These are phyloP conservation scores for Mythimna lalbum DNA, from an alignment of 2,888 invertebrate species.

Conservation along the genomic window DNA sequence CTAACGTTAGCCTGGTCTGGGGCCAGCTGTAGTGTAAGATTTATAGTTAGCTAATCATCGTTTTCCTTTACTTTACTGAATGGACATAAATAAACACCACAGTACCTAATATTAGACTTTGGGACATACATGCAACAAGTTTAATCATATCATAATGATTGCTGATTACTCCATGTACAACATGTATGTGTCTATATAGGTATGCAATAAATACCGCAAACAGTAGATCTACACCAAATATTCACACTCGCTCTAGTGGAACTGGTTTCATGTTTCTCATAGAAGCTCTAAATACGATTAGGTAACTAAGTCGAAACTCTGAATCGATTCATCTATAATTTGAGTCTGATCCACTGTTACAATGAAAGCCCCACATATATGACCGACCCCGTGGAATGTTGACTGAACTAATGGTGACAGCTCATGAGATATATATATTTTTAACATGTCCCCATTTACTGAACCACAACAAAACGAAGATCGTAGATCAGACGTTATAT, in stretches of 20 bases:
- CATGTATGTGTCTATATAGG: neutral
- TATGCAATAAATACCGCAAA: neutral
- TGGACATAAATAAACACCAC: neutral
- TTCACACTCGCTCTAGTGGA: neutral
- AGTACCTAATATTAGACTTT: neutral
- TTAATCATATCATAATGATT: neutral
- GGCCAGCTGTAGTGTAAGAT: neutral
- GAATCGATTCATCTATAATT: neutral
- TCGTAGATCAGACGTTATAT: neutral
- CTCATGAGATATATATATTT: constrained; percentile 28
- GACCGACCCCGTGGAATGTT: constrained; percentile 10
- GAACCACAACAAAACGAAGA: neutral
- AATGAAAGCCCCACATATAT: neutral
- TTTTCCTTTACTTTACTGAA: constrained; percentile 4
- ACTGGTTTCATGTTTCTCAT: neutral
- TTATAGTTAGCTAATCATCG: constrained; percentile 1
- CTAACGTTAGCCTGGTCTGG: neutral
- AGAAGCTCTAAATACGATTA: neutral
- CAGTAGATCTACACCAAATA: neutral
- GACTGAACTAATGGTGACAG: neutral
- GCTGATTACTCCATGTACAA: neutral
- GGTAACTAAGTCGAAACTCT: neutral
- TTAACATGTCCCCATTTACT: constrained; percentile 11
- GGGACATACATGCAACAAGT: neutral
- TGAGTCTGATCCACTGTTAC: neutral